Evolutionary conservation across 2,797 vertebrate species (phyloP), one percentile per base, ranked within the genome.

Genomic region (Peromyscus attwateri): DNA sequence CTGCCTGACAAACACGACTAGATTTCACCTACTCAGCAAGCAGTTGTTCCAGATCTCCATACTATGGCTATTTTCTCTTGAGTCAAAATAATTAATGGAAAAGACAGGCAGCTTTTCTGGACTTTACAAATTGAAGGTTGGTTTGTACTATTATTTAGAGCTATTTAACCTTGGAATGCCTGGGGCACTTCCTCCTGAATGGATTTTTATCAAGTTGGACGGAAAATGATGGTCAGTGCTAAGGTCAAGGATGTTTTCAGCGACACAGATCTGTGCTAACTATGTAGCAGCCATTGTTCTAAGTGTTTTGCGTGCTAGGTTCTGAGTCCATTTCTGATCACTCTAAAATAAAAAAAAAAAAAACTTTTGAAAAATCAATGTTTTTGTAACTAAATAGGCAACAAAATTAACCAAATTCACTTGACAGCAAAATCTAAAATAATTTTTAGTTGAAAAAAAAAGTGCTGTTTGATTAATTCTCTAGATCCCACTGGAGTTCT

Each of bases 281-380:
- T 83, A 9, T 52, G 13, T 23, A 68, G 43, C 34, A 71, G 57
- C n/a, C 34, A 89, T 55, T 76, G 49, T 81, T 89, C 46, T 70
- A 55, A 92, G 52, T 92, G 40, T 52, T 91, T 55, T 82, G 19
- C 37, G 68, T 85, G 85, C 37, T 14, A 85, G 19, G 19, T 85
- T 37, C 49, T 37, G 6, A 77, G 92, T 49, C 11, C 16, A n/a
- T 76, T 94, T 49, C 37, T 92, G 27, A 70, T 90, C 70, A 93
- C 66, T 96, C 49, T 93, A 94, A 96, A 87, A 92, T 55, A 27
- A 34, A 71, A 95, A 91, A 29, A 71, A 96, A 92, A 94, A 37
- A 43, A 40, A 2, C 19, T 55, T 91, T 94, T 87, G 75, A 81
- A 95, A 95, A 96, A 84, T 25, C 70, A 93, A n/a, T 25, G 43